A percentile compares a stretch with the other conserved stretches of the same genome.
phyloP scores from a whole-genome alignment of 2,888 invertebrate genomes.

The Mayetiola destructor region DNA sequence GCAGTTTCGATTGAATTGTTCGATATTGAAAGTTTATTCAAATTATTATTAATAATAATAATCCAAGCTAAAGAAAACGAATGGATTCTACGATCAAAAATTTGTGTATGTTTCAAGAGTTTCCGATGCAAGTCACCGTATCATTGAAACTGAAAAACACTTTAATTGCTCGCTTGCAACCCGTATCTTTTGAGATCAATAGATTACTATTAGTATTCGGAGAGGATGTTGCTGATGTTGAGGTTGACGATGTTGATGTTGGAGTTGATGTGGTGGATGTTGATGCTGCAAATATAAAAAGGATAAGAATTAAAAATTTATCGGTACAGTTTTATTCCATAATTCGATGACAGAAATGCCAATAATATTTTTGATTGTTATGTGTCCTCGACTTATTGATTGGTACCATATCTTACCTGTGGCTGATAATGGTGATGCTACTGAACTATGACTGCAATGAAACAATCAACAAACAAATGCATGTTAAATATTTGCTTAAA shows the following conservation, averaged over 20 bases:
- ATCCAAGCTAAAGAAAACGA: too few species aligned
- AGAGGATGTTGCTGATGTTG: slow-evolving; percentile 10
- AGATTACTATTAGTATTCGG: slow-evolving; percentile 14
- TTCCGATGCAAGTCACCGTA: slow-evolving; percentile 29
- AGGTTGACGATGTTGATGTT: slow-evolving; percentile 7
- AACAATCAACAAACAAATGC: background rate
- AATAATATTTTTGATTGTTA: too few species aligned
- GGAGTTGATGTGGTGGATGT: background rate
- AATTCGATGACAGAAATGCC: too few species aligned
- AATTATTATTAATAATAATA: too few species aligned
- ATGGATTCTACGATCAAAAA: too few species aligned
- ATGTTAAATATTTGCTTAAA: background rate
- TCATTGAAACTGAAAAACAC: slow-evolving; percentile 28
- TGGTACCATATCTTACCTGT: too few species aligned
- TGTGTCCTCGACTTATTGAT: too few species aligned
- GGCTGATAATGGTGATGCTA: background rate
- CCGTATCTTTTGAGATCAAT: slow-evolving; percentile 18
- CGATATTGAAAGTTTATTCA: too few species aligned
- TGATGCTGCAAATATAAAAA: background rate
- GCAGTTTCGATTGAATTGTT: too few species aligned
- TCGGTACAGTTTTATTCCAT: background rate
- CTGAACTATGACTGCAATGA: background rate
- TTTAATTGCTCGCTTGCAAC: slow-evolving; percentile 19
- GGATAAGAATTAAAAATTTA: too few species aligned
- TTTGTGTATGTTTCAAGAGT: slow-evolving; percentile 2